These are phyloP conservation scores for Recurvirostra avosetta DNA, from an alignment of 2,113 vertebrate species.

Conservation along the genomic window DNA sequence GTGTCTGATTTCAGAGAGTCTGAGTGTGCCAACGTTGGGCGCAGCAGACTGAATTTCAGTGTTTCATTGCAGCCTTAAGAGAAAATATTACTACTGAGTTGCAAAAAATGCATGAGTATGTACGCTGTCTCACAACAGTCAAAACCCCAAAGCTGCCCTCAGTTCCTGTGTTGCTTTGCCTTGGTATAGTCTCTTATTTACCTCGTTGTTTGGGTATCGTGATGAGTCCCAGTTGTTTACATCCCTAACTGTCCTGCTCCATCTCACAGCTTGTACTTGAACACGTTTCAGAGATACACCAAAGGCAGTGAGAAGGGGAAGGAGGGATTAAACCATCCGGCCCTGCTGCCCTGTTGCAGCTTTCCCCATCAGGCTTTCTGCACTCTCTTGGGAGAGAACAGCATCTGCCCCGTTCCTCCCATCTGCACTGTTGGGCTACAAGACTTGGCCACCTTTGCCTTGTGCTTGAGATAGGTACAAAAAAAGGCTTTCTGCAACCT, in stretches of 20 bases:
- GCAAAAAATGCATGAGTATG: background rate
- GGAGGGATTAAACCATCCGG: background rate
- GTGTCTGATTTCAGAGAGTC: background rate
- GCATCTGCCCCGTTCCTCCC: background rate
- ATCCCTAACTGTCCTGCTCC: background rate
- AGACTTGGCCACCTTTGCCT: background rate
- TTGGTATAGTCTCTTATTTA: background rate
- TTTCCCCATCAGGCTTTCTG: background rate
- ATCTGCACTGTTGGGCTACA: background rate
- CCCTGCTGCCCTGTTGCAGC: background rate
- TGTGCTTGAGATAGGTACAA: background rate
- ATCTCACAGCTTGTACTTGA: background rate
- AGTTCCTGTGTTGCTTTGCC: background rate
- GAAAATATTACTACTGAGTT: background rate
- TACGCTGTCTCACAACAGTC: background rate
- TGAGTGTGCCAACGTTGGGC: accelerated
- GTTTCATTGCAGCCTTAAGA: background rate
- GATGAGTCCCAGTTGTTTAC: background rate
- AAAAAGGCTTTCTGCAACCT: background rate
- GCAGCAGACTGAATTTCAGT: background rate
- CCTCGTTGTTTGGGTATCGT: background rate
- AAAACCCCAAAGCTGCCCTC: background rate
- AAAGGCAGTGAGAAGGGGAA: background rate
- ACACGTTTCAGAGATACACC: background rate
- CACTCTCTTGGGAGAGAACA: background rate